These are phyloP conservation scores for Drosophila leonis DNA, from an alignment of 2,888 invertebrate genomes.

Conservation along the genomic window DNA sequence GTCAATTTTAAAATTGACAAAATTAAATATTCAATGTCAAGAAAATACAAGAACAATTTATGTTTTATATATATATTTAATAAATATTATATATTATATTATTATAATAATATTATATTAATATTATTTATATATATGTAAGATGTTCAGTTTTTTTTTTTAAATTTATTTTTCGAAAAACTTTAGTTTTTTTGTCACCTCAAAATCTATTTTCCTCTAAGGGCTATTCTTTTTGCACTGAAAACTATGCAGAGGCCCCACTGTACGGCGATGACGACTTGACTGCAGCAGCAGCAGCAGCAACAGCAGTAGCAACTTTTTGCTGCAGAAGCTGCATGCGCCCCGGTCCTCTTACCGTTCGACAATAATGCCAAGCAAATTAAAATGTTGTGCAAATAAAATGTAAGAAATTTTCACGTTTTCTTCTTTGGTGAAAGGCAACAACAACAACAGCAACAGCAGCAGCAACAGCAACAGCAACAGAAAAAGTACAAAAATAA, in stretches of 20 bases:
- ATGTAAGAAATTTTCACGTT: slow-evolving; percentile 56
- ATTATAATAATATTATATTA: no score
- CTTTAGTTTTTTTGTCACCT: background rate
- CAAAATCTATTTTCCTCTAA: background rate
- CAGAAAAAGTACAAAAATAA: slow-evolving; percentile 1
- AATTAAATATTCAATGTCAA: no score
- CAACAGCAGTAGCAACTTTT: slow-evolving; percentile 17
- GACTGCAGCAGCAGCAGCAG: slow-evolving; percentile 24
- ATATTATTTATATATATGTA: no score
- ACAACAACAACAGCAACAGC: slow-evolving; percentile 1
- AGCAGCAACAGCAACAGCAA: slow-evolving; percentile 1
- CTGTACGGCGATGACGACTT: slow-evolving; percentile 25
- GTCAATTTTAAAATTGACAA: no score
- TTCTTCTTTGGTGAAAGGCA: slow-evolving; percentile 39
- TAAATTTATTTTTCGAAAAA: background rate
- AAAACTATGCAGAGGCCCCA: background rate
- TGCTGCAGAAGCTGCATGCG: slow-evolving; percentile 15
- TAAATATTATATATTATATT: no score
- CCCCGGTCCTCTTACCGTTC: background rate
- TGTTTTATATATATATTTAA: no score
- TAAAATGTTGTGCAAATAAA: slow-evolving; percentile 67
- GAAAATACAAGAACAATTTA: no score
- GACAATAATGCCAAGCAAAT: slow-evolving; percentile 56
- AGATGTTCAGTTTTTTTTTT: background rate
- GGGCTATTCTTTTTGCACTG: background rate